Evolutionary conservation across 1,140 invertebrate species (phyloP), one percentile per base, ranked within the genome.

Genomic region (Carposina sasakii): DNA sequence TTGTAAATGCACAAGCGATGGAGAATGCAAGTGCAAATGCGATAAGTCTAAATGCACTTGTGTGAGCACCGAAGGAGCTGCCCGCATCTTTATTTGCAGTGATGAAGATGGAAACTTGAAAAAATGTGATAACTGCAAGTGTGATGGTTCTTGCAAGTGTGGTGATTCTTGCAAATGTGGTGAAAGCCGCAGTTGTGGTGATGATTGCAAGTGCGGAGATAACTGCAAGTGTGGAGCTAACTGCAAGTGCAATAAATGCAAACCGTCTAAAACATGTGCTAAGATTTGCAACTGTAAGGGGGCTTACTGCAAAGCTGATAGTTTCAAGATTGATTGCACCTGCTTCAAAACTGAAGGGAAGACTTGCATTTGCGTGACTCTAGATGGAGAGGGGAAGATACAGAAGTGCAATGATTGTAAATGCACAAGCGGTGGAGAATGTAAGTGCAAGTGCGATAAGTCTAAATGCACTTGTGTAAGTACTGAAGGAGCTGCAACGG

Each of bases 211-310:
- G 3, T 42, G 40, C 24, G 15, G 22, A 2, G 22, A 42, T 12
- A n/a, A n/a, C n/a, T n/a, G n/a, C n/a, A n/a, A n/a, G n/a, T n/a
- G n/a, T n/a, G n/a, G n/a, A n/a, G n/a, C n/a, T n/a, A n/a, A n/a
- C n/a, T n/a, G n/a, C n/a, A n/a, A n/a, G n/a, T n/a, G n/a, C n/a
- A n/a, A n/a, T n/a, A n/a, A n/a, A n/a, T 10, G 13, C 4, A 23
- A 24, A 6, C n/a, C n/a, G n/a, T n/a, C n/a, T n/a, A n/a, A n/a
- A n/a, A n/a, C n/a, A n/a, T 62, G 60, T 28, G 36, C 39, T 24
- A 65, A 67, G 15, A 22, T 30, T 12, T 74, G 66, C 33, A 33
- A 54, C 8, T 67, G 68, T 34, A 54, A 65, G 15, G 28, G 21
- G 17, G 65, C 64, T 9, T 40, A 59, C 10, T 68, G 61, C 19